These are phyloP conservation scores for Cavia porcellus DNA, from an alignment of 2,113 vertebrate genomes.

Conservation along the genomic window DNA sequence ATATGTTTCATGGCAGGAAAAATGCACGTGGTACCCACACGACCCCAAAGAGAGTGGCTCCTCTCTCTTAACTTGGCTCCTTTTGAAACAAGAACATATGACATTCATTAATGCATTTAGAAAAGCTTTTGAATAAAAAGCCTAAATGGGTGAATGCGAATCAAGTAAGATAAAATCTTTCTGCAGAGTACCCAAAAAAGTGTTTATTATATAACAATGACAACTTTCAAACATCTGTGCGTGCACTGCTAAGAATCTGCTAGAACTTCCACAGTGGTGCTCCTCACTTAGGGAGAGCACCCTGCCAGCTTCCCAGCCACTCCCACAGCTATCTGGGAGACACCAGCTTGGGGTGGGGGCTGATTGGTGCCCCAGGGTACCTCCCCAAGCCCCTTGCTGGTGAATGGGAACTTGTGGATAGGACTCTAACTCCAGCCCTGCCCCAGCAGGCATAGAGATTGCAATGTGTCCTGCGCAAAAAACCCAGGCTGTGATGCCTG, in stretches of 20 bases:
- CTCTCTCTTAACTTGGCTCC: background rate
- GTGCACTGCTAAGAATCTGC: background rate
- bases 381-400: background rate
- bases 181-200: conserved; percentile 5
- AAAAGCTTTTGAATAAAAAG: background rate
- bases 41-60: background rate
- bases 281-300: background rate
- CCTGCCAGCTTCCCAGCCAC: background rate
- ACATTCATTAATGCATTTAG: background rate
- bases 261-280: background rate
- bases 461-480: background rate
- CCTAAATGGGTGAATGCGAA: background rate
- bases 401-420: background rate
- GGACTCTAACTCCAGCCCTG: background rate
- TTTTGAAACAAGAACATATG: background rate
- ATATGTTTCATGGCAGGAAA: conserved; percentile 78
- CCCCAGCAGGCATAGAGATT: background rate
- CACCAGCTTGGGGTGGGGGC: background rate
- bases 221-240: background rate
- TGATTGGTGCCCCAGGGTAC: background rate
- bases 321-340: background rate
- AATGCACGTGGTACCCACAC: conserved; percentile 63
- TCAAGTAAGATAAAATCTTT: conserved; percentile 15
- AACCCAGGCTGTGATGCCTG: background rate
- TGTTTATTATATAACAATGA: background rate